phyloP scores from a whole-genome alignment of 2,888 invertebrate species.

The Phyllotreta cruciferae region DNA sequence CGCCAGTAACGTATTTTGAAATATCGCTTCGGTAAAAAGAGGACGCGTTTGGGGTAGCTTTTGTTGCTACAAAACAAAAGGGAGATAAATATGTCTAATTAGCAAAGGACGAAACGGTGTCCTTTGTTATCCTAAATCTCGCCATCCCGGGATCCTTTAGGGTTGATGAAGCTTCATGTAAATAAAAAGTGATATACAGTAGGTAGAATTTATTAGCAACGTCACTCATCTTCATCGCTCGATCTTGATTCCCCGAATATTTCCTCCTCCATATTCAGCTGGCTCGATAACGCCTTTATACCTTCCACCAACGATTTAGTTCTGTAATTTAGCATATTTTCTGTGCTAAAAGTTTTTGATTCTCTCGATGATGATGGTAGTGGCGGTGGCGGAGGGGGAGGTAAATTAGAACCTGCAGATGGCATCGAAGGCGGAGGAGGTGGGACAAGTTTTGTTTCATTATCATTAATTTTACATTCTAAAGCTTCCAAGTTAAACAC shows the following conservation, averaged over 20 bases:
- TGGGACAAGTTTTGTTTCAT: not conserved
- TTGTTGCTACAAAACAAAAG: too few species aligned
- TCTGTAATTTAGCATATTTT: slow-evolving; percentile 15
- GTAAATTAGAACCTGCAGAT: not conserved
- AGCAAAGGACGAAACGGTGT: too few species aligned
- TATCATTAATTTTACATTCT: not conserved
- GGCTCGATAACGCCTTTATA: slow-evolving; percentile 43
- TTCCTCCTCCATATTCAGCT: slow-evolving; percentile 41
- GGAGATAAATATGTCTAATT: too few species aligned
- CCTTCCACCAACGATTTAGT: slow-evolving; percentile 41
- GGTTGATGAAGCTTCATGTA: too few species aligned
- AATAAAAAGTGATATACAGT: not conserved
- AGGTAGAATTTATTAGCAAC: not conserved
- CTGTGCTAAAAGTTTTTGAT: slow-evolving; percentile 18
- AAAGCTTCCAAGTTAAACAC: slow-evolving; percentile 38
- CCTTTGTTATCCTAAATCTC: too few species aligned
- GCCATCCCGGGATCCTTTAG: too few species aligned
- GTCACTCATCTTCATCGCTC: slow-evolving; percentile 29
- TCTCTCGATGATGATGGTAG: slow-evolving; percentile 28
- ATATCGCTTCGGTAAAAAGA: too few species aligned
- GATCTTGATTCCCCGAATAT: slow-evolving; percentile 37
- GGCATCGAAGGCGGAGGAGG: not conserved
- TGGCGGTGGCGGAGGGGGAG: slow-evolving; percentile 1
- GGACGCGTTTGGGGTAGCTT: too few species aligned
- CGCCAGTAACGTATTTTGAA: too few species aligned